These are phyloP conservation scores for Ectobius pallidus DNA, from an alignment of 2,888 invertebrate species.

Conservation along the genomic window DNA sequence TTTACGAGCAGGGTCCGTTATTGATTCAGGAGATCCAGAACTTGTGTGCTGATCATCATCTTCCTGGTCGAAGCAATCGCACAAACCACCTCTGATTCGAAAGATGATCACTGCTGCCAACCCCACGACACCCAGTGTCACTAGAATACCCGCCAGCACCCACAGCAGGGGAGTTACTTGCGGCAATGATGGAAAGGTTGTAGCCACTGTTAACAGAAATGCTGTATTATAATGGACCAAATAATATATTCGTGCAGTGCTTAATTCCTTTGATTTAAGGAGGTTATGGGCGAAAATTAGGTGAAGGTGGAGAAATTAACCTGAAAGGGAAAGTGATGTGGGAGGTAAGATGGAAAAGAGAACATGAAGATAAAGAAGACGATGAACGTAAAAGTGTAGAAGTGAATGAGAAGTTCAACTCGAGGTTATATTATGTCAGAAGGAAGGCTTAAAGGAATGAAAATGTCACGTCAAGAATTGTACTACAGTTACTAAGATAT, in stretches of 20 bases:
- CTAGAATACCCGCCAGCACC: slow-evolving; percentile 38
- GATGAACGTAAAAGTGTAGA: background rate
- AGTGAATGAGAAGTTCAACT: background rate
- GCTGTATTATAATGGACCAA: too few relatives aligned
- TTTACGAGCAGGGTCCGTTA: slow-evolving; percentile 44
- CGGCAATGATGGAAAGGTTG: slow-evolving; percentile 31
- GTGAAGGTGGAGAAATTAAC: too few relatives aligned
- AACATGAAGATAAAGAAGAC: background rate
- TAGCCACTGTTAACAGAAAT: slow-evolving; percentile 34
- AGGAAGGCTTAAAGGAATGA: too few relatives aligned
- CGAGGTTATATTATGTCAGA: too few relatives aligned
- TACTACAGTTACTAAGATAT: too few relatives aligned
- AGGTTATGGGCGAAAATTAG: too few relatives aligned
- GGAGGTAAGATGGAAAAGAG: background rate
- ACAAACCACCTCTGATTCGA: slow-evolving; percentile 24
- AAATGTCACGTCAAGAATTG: too few relatives aligned
- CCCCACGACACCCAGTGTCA: slow-evolving; percentile 36
- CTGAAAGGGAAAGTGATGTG: too few relatives aligned
- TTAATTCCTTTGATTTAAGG: too few relatives aligned
- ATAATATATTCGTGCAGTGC: too few relatives aligned
- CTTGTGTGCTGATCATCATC: slow-evolving; percentile 31
- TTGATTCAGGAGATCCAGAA: slow-evolving; percentile 44
- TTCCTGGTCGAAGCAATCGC: slow-evolving; percentile 29
- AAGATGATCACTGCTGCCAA: slow-evolving; percentile 27
- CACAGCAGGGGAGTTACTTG: slow-evolving; percentile 40